Evolutionary conservation across 2,797 vertebrate species (phyloP), one percentile per base, ranked within the genome.

Genomic region (Artibeus jamaicensis): DNA sequence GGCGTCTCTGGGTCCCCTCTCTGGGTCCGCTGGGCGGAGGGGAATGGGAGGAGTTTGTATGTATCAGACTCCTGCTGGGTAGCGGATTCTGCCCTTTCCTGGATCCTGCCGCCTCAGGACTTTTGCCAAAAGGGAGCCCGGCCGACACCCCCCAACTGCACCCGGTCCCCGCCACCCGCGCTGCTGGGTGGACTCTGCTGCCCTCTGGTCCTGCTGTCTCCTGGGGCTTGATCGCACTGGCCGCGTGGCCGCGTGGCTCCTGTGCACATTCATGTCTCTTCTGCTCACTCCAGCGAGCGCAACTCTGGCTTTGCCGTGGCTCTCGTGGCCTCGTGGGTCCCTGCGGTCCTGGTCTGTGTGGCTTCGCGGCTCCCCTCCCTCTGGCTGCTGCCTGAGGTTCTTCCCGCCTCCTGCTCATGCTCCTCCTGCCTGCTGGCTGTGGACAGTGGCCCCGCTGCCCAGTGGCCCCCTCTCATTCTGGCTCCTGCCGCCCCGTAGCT

Each of bases 41-140:
- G 1, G 4, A 34, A 0, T 2, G n/a, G 65, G 37, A 42, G 16
- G 14, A 3, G 1, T 15, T 9, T 2, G 9, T 16, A 0, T 19
- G 0, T 3, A 42, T 14, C 19, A 19, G 37, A 50, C 84, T 73
- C 18, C 87, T 9, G 70, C n/a, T 3, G 32, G 37, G 74, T 6
- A 1, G 53, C 18, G 77, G 70, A 21, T 24, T 57, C 48, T 16
- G 21, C 26, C 11, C 0, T 48, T n/a, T 37, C 68, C 32, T 1
- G 34, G 53, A 29, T 29, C 34, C 76, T 16, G 0, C 48, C 0
- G 37, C 55, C 32, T 86, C 62, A 1, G 0, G 2, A 37, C 76
- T 81, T 34, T 44, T 1, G 29, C 76, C 74, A 11, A 24, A 34
- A n/a, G 59, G 22, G 32, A 37, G 32, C 18, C 19, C 22, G 0